Evolutionary conservation across 2,888 invertebrate genomes (phyloP).

Genomic region (Himalopsyche anomala): DNA sequence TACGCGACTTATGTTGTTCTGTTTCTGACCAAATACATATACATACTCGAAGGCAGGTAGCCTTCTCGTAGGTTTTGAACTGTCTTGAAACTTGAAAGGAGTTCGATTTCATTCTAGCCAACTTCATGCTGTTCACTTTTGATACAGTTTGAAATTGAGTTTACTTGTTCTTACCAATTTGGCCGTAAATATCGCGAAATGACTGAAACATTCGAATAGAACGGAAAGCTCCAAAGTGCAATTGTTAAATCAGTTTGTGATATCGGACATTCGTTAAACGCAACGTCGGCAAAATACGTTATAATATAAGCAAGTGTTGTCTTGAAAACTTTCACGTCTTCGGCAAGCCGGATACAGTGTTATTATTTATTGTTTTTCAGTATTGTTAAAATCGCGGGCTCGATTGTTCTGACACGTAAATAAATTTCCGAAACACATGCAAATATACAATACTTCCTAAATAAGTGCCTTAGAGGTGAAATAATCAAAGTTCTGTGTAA

Average conservation of each 20-base stretch:
- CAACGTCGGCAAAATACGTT: constrained; percentile 2
- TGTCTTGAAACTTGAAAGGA: constrained; percentile 40
- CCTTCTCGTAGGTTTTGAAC: constrained; percentile 43
- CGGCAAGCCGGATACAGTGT: constrained; percentile 34
- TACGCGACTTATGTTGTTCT: constrained; percentile 23
- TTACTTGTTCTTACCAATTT: not conserved
- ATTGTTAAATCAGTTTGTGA: not conserved
- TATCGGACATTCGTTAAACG: not conserved
- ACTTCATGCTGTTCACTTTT: not conserved
- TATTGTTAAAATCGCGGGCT: constrained; percentile 17
- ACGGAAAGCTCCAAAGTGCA: not conserved
- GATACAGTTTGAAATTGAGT: constrained; percentile 29
- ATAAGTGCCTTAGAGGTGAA: not conserved
- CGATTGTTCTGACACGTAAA: not conserved
- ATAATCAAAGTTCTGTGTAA: not conserved
- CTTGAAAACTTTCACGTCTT: not conserved
- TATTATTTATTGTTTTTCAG: constrained; percentile 19
- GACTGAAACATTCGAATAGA: not conserved
- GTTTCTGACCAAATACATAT: constrained; percentile 31
- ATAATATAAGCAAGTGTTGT: not conserved
- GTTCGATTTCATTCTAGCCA: constrained; percentile 36
- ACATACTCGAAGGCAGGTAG: constrained; percentile 57
- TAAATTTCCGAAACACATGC: not conserved
- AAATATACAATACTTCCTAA: not conserved
- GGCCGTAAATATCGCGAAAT: not conserved